Base-by-base conservation (phyloP, 2,113 vertebrate genomes). In the Lagopus muta region DNA sequence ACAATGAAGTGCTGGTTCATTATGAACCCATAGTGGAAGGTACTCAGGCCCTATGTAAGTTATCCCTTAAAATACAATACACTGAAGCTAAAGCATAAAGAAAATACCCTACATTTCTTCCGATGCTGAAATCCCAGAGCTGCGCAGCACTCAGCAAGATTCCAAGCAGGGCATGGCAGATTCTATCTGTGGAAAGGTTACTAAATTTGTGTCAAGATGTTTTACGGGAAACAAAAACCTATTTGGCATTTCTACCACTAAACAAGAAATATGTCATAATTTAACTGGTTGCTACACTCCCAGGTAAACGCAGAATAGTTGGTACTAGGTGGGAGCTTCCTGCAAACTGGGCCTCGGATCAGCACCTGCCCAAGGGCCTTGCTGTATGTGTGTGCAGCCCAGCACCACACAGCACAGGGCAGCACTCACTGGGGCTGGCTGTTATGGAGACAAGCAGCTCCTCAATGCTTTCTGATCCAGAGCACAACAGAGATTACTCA, bases 371-470 rank as follows among this genome's bases (percentile, higher is more conserved):
- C 13, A 27, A 48, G 18, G 27, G 28, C 8, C 57, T 11, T 0
- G 0, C 4, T 1, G 13, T 2, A 21, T 2, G 24, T 1, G 0
- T 11, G 27, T 22, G 21, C 42, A 52, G 36, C 1, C 1, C 25
- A 43, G 22, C 66, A 21, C 36, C 40, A 32, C 2, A 1, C 36
- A 38, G 22, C 61, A 21, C 4, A 45, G 38, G 2, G 0, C 1
- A 0, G 25, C 57, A 60, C 34, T n/a, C 3, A 4, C 47, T 28
- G 28, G 18, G 24, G 19, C 17, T 55, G 30, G 9, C 0, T n/a
- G 15, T 6, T 22, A 27, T 0, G 24, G n/a, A 20, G 4, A 54
- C 19, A 58, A 22, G 12, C 20, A 52, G 3, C 24, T 45, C 48
- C 28, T 24, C 32, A 12, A 0, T 3, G 30, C 25, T 38, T 75